These are phyloP conservation scores for Polyommatus icarus DNA, from an alignment of 2,888 invertebrate species.

Conservation along the genomic window DNA sequence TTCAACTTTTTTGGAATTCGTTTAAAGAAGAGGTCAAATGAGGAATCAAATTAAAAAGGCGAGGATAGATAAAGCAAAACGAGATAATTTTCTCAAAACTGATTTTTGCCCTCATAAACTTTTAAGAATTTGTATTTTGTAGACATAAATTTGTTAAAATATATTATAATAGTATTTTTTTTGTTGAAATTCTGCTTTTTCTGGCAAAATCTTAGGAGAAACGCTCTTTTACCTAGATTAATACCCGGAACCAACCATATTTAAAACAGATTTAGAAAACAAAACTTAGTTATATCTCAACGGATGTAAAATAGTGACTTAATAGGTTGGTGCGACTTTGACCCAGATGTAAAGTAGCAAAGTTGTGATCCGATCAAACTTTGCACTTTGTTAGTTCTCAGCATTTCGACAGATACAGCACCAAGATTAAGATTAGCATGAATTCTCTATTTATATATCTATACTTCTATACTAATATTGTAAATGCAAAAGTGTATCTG, in stretches of 20 bases:
- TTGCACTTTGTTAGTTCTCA: conserved; percentile 2
- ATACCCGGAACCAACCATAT: neutral
- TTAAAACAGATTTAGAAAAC: neutral
- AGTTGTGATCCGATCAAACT: conserved; percentile 27
- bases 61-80: too few relatives aligned
- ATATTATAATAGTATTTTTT: too few relatives aligned
- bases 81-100: too few relatives aligned
- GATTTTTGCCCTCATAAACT: too few relatives aligned
- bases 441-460: neutral
- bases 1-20: too few relatives aligned
- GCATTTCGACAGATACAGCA: neutral
- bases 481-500: too few relatives aligned
- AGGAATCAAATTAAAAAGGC: too few relatives aligned
- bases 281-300: neutral
- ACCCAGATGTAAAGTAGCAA: conserved; percentile 33
- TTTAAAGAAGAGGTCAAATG: too few relatives aligned
- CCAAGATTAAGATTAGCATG: neutral
- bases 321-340: conserved; percentile 28
- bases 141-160: too few relatives aligned
- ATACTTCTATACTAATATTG: too few relatives aligned
- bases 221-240: neutral
- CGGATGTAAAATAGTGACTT: neutral
- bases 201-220: too few relatives aligned
- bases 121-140: too few relatives aligned
- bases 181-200: neutral